Percentiles rank a stretch among this genome's conserved stretches.
Conservation (phyloP, 2,113 vertebrate genomes). For the Antigone vipio region DNA sequence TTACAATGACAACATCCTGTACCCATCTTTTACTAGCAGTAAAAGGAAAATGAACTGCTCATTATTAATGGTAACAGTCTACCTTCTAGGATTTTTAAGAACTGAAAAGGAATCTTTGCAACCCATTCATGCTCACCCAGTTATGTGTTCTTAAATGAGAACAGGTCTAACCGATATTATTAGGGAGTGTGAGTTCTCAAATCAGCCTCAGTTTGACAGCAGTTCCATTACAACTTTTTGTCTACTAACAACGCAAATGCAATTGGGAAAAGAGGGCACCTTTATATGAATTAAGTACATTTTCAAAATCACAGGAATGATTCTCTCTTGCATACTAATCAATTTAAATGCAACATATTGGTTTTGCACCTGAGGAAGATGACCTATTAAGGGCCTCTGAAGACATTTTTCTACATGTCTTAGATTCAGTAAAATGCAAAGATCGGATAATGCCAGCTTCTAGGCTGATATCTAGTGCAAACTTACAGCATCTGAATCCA, state of each 20-base stretch:
- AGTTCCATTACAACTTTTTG: neutral
- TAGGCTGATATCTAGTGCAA: fast-evolving
- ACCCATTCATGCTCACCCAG: neutral
- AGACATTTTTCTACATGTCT: neutral
- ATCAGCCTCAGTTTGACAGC: neutral
- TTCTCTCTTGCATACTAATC: neutral
- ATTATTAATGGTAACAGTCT: fast-evolving
- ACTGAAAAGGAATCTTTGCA: neutral
- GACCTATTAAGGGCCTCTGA: neutral
- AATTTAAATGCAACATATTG: neutral
- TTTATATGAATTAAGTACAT: neutral
- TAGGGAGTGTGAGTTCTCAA: neutral
- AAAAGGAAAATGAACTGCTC: neutral
- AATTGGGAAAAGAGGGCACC: neutral
- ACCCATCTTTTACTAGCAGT: neutral
- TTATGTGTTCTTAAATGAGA: neutral
- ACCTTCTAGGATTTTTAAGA: neutral
- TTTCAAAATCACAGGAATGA: neutral
- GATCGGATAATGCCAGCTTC: neutral
- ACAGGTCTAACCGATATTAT: neutral
- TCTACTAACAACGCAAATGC: neutral
- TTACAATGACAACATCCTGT: fast-evolving
- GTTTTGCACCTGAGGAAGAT: neutral
- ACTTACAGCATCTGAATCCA: neutral
- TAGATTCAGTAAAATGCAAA: neutral